Evolutionary conservation across 1,140 invertebrate genomes (phyloP).

Genomic region (Trichonephila inaurata): DNA sequence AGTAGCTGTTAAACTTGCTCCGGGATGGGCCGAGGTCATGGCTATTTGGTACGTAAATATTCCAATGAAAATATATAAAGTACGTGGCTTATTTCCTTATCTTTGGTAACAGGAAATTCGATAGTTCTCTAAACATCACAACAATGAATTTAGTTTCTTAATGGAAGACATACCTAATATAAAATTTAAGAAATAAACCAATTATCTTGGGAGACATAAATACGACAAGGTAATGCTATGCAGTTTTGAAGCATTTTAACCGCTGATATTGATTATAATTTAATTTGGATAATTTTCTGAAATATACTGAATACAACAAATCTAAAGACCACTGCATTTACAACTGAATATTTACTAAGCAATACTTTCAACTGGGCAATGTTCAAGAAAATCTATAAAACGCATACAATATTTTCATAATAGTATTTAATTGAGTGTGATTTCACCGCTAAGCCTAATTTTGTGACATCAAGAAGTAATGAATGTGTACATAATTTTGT

Average conservation of each 20-base stretch:
- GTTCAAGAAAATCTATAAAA: slow-evolving; percentile 1
- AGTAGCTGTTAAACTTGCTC: slow-evolving; percentile 73
- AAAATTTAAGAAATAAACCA: slow-evolving; percentile 39
- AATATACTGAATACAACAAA: slow-evolving; percentile 30
- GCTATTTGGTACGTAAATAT: slow-evolving; percentile 53
- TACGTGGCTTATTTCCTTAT: slow-evolving; percentile 62
- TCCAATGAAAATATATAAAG: slow-evolving; percentile 55
- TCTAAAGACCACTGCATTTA: slow-evolving; percentile 59
- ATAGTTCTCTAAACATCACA: slow-evolving; percentile 71
- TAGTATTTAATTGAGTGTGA: slow-evolving; percentile 57
- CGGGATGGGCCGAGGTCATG: slow-evolving; percentile 73
- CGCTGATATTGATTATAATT: slow-evolving; percentile 74
- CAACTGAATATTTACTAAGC: slow-evolving; percentile 21
- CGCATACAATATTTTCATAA: slow-evolving; percentile 73
- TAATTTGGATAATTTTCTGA: slow-evolving; percentile 58
- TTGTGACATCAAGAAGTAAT: slow-evolving; percentile 61
- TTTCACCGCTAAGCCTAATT: slow-evolving; percentile 71
- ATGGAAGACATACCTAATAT: slow-evolving; percentile 70
- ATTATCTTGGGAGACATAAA: slow-evolving; percentile 20
- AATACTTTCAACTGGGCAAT: neutral
- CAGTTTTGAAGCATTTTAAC: slow-evolving; percentile 68
- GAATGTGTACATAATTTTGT: slow-evolving; percentile 30
- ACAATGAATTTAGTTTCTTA: slow-evolving; percentile 36
- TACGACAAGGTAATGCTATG: slow-evolving; percentile 38
- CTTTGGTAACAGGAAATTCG: slow-evolving; percentile 45